Base-by-base conservation (phyloP, 2,888 invertebrate genomes). In the Meteorus colon region DNA sequence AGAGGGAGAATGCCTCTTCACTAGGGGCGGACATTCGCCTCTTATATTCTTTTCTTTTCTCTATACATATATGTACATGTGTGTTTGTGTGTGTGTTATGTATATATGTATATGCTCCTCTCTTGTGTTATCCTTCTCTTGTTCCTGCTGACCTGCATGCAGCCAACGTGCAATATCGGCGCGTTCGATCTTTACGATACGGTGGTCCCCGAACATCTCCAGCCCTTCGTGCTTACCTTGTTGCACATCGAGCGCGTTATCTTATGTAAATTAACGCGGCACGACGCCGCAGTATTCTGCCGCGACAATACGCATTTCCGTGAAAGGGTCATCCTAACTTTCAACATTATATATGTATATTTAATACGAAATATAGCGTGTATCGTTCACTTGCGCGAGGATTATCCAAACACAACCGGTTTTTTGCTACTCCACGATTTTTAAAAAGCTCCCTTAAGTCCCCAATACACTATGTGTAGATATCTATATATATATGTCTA, bases 101-200 rank as follows among this genome's bases (percentile, higher is more conserved):
- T 51, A 51, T 41, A 24, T 31, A 29, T 51, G 34, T 31, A 48
- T 55, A 45, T 59, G 31, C 29, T 73, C 24, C 55, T 41, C 27
- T 19, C 27, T 65, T 73, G 55, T 65, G 34, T 60, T 60, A 45
- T 19, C 24, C 68, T 48, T 74, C 62, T 60, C 74, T 69, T 74
- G 62, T 62, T 68, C 68, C 68, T 69, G 70, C 41, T 75, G 75
- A 70, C 75, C 70, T 69, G 62, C 69, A 63, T 68, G 55, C 37
- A 69, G 65, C 68, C 51, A 19, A 8, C 34, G 62, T 55, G 65
- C 55, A 75, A 66, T 75, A 75, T 73, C 73, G 76, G 71, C 73
- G 62, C 71, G 48, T 78, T 76, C 70, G 74, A 77, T 78, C 77
- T 74, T 75, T 75, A 75, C 78, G 78, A 77, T 77, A 75, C 66